Percentiles rank a stretch among this genome's conserved stretches.
Conservation (phyloP, 1,140 invertebrate genomes). For the Aphis gossypii region DNA sequence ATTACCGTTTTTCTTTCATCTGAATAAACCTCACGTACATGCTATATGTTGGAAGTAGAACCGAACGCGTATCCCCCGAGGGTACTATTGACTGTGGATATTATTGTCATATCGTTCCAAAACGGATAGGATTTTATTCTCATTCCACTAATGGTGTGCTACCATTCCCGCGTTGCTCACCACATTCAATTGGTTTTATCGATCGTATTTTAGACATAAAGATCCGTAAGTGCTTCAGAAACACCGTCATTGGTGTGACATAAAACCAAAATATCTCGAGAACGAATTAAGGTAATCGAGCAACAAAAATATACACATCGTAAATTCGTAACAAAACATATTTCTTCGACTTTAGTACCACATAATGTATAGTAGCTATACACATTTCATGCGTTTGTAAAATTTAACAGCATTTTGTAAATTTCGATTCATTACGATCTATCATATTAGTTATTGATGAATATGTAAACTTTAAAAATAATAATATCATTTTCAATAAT, state of each 20-base stretch:
- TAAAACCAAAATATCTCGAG: constrained; percentile 22
- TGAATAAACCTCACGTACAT: constrained; percentile 39
- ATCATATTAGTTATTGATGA: neutral
- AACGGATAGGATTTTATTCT: constrained; percentile 47
- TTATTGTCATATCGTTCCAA: constrained; percentile 53
- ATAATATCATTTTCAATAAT: neutral
- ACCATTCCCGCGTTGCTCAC: neutral
- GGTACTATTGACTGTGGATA: constrained; percentile 42
- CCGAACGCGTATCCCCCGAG: constrained; percentile 13
- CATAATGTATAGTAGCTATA: neutral
- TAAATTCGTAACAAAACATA: neutral
- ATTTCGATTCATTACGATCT: neutral
- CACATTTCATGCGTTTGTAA: neutral
- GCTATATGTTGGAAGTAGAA: neutral
- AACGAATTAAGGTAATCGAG: neutral
- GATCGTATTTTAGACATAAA: constrained; percentile 18
- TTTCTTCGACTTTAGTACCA: neutral
- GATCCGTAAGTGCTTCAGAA: constrained; percentile 6
- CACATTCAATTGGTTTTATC: constrained; percentile 30
- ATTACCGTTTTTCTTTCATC: neutral
- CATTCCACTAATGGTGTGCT: constrained; percentile 43
- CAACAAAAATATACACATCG: neutral
- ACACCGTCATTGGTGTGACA: neutral
- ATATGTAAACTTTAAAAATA: neutral
- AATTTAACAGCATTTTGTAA: neutral